Evolutionary conservation across 2,888 invertebrate genomes (phyloP).

Genomic region (Dascillus cervinus): DNA sequence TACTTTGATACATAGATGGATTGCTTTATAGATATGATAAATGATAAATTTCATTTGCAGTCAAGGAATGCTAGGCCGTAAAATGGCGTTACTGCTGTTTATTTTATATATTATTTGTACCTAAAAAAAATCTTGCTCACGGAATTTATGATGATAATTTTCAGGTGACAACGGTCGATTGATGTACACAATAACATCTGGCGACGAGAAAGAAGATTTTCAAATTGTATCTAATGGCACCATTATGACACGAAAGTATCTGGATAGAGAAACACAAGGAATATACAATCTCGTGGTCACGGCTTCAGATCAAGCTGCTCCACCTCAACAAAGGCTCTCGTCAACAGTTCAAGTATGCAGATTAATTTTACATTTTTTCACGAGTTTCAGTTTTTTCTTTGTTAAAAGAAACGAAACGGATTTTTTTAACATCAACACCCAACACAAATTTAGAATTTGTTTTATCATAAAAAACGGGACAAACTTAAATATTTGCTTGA

Average conservation of each 20-base stretch:
- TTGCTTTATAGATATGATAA: constrained; percentile 15
- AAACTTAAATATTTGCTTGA: no score
- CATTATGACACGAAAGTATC: constrained; percentile 61
- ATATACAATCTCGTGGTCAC: constrained; percentile 79
- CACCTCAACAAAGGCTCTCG: constrained; percentile 66
- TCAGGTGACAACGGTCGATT: constrained; percentile 81
- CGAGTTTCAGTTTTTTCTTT: no score
- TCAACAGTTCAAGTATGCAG: constrained; percentile 88
- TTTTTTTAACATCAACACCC: no score
- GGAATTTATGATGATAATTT: no score
- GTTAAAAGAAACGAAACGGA: no score
- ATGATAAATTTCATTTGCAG: constrained; percentile 7
- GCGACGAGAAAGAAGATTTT: constrained; percentile 76
- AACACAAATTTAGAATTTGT: no score
- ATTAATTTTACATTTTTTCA: no score
- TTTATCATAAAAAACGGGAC: no score
- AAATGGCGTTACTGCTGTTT: constrained; percentile 6
- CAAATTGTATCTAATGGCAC: constrained; percentile 77
- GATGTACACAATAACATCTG: constrained; percentile 71
- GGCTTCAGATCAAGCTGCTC: constrained; percentile 75
- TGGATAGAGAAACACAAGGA: constrained; percentile 79
- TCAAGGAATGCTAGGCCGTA: constrained; percentile 5
- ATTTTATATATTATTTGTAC: no score
- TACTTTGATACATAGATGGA: constrained; percentile 9
- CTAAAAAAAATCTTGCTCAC: no score